phyloP scores from a whole-genome alignment of 2,113 vertebrate genomes.

The Phainopepla nitens region DNA sequence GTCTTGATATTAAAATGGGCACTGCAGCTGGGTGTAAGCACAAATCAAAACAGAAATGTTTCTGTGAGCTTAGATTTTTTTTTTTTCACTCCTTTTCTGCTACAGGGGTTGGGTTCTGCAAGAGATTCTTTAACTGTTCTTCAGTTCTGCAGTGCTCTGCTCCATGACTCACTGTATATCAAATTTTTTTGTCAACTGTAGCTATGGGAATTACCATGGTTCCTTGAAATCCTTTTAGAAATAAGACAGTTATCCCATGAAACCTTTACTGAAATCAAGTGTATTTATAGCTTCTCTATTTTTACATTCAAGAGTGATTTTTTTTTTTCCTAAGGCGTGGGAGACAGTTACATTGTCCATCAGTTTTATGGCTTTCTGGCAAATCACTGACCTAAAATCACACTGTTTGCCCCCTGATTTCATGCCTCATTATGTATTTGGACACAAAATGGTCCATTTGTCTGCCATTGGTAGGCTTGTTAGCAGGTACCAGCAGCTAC shows the following conservation, averaged over 20 bases:
- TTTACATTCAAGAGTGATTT: neutral
- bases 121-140: neutral
- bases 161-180: neutral
- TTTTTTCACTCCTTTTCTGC: neutral
- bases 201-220: neutral
- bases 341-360: slow-evolving; percentile 27
- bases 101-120: neutral
- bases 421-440: neutral
- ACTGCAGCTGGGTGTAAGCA: neutral
- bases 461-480: slow-evolving; percentile 4
- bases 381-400: neutral
- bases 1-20: neutral
- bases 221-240: neutral
- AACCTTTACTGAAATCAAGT: slow-evolving; percentile 25
- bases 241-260: slow-evolving; percentile 12
- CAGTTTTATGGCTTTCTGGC: slow-evolving; percentile 29
- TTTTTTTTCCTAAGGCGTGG: slow-evolving; percentile 36
- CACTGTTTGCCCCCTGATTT: slow-evolving; percentile 26
- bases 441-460: slow-evolving; percentile 6
- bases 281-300: slow-evolving; percentile 24
- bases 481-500: neutral
- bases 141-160: neutral
- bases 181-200: neutral
- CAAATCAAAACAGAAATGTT: neutral
- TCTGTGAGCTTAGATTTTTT: neutral